Base-by-base conservation (phyloP, 1,140 invertebrate genomes). In the Pinna nobilis region DNA sequence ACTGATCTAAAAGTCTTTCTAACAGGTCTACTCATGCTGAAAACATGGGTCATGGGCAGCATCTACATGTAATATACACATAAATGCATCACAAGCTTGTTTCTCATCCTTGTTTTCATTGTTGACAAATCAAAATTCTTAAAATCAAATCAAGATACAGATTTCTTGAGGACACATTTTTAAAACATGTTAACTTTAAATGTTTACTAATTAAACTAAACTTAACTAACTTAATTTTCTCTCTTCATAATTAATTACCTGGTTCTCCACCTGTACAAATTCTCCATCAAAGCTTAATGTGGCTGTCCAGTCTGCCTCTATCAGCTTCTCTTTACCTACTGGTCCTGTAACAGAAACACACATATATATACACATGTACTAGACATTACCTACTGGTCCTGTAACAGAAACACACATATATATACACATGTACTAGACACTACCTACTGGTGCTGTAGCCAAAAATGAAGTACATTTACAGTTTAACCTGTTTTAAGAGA, bases 301-400 rank as follows among this genome's bases (percentile, higher is more conserved):
- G 18, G 55, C 55, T 1, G 55, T 59, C 18, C 37, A 33, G 20
- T 30, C 37, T 59, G 55, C n/a, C 9, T 20, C 37, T 20, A 59
- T 20, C 37, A 59, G 55, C 37, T 59, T 59, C 23, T 59, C 55
- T 59, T 59, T 59, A 33, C 32, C 37, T 33, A 35, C 55, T n/a
- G 55, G 55, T 20, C 55, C 55, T 59, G 28, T 18, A 59, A 18
- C 13, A 28, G 32, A 30, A 53, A 23, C 20, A 20, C 20, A 53
- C 50, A 53, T n/a, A 13, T 53, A 53, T 4, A 53, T 13, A 18
- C 20, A 53, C 15, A 25, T n/a, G 3, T 28, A 51, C 13, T 5
- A 51, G 30, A 51, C 23, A 20, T 18, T 20, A 51, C 3, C 23
- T 11, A 53, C 4, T 6, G 32, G 30, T 51, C 13, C 15, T 23